Conservation (phyloP, 2,113 vertebrate genomes). For the Acrocephalus arundinaceus region DNA sequence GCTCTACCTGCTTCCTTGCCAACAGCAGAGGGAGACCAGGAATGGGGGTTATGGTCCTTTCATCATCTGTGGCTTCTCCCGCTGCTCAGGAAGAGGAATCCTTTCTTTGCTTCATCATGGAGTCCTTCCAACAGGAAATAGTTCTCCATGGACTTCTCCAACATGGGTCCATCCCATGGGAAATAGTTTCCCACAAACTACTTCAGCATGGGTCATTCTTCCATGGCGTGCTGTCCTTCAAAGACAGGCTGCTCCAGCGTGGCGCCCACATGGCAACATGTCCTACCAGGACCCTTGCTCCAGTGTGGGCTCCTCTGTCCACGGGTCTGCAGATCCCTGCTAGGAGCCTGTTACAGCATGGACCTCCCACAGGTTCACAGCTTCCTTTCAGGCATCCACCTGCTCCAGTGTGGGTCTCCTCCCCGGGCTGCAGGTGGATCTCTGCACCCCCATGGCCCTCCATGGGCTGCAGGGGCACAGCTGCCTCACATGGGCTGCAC, state of each 20-base stretch:
- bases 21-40: neutral
- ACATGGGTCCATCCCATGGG: rapidly evolving
- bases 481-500: neutral
- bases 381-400: neutral
- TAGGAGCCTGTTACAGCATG: neutral
- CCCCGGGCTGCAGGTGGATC: neutral
- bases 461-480: neutral
- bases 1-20: neutral
- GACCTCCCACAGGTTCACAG: rapidly evolving
- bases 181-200: neutral
- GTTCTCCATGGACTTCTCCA: neutral
- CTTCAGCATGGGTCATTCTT: neutral
- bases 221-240: neutral
- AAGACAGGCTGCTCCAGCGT: rapidly evolving
- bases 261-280: neutral
- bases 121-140: neutral
- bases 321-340: rapidly evolving
- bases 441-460: neutral
- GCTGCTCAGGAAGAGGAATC: neutral
- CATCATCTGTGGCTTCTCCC: neutral
- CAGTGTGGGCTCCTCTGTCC: neutral
- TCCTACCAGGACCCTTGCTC: neutral
- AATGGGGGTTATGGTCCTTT: neutral
- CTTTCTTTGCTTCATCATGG: neutral
- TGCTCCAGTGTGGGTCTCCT: rapidly evolving